These are phyloP conservation scores for Plectrocnemia conspersa DNA, from an alignment of 1,140 invertebrate genomes.

Conservation along the genomic window DNA sequence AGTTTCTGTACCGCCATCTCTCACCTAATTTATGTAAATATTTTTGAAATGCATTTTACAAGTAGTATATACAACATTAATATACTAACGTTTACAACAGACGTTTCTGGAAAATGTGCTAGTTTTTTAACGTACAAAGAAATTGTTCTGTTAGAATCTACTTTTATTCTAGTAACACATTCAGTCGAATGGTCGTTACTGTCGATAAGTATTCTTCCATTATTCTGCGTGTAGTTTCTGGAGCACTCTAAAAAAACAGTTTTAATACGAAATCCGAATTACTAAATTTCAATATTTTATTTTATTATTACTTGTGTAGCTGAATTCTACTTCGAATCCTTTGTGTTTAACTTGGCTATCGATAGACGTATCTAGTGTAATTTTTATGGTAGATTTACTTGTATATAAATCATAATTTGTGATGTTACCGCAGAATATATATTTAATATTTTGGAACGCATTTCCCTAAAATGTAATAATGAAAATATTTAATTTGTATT, in stretches of 20 bases:
- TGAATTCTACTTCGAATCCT: slow-evolving; percentile 24
- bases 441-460: background rate
- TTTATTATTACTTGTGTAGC: slow-evolving; percentile 10
- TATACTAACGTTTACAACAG: too few relatives aligned
- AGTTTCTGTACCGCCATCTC: slow-evolving; percentile 6
- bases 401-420: slow-evolving; percentile 8
- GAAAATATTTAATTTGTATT: background rate
- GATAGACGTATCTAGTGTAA: slow-evolving; percentile 13
- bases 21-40: slow-evolving; percentile 20
- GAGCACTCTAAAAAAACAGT: slow-evolving; percentile 12
- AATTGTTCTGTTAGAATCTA: slow-evolving; percentile 14
- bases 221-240: slow-evolving; percentile 12
- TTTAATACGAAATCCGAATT: background rate
- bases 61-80: too few relatives aligned
- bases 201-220: slow-evolving; percentile 14
- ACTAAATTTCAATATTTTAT: slow-evolving; percentile 1
- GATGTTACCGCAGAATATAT: slow-evolving; percentile 14
- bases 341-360: background rate
- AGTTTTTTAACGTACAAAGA: slow-evolving; percentile 24
- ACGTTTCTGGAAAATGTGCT: too few relatives aligned
- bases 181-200: background rate
- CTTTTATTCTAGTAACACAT: slow-evolving; percentile 10
- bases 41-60: background rate
- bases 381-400: background rate
- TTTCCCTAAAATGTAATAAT: background rate